These are phyloP conservation scores for Nemoura dubitans DNA, from an alignment of 2,888 invertebrate genomes.

Conservation along the genomic window DNA sequence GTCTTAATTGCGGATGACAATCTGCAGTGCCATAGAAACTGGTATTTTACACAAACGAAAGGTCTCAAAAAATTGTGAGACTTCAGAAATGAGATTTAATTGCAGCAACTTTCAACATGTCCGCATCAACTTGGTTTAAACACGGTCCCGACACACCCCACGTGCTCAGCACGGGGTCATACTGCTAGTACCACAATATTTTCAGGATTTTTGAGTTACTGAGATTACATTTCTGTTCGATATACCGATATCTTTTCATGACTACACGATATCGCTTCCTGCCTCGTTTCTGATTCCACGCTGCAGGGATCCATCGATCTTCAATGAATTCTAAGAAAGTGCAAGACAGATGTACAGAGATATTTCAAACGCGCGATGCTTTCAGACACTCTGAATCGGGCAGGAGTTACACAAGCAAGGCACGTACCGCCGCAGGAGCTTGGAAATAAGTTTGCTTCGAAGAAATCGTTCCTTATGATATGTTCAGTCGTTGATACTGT, in stretches of 20 bases:
- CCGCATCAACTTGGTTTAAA: no score
- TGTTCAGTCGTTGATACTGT: constrained; percentile 26
- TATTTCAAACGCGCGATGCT: constrained; percentile 2
- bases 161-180: no score
- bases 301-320: neutral
- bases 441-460: neutral
- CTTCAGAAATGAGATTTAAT: no score
- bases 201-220: no score
- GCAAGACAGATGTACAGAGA: constrained; percentile 12
- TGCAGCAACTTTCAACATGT: no score
- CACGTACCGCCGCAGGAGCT: neutral
- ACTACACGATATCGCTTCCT: neutral
- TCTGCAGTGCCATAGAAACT: no score
- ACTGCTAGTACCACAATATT: no score
- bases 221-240: no score
- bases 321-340: constrained; percentile 7
- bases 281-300: neutral
- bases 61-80: no score
- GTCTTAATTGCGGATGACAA: no score
- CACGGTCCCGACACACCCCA: no score
- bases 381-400: neutral
- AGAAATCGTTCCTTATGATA: constrained; percentile 5
- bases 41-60: no score
- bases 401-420: neutral
- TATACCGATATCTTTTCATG: neutral